Evolutionary conservation across 2,113 vertebrate species (phyloP).

Genomic region (Gambusia affinis): DNA sequence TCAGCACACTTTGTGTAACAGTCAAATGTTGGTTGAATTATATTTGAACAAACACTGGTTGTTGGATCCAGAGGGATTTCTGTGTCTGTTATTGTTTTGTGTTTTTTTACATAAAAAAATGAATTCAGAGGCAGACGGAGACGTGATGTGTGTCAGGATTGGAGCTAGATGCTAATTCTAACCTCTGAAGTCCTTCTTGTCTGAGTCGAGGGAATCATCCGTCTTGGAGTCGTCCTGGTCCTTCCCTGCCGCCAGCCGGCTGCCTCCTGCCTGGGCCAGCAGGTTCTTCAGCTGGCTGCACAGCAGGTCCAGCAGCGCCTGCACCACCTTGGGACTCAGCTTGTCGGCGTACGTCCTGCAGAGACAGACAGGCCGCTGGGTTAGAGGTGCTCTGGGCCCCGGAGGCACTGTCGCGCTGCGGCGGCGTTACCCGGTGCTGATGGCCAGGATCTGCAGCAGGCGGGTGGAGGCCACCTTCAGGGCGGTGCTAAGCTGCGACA

Average conservation of each 20-base stretch:
- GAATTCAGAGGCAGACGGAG: too few species aligned
- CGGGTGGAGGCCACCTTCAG: constrained; percentile 96
- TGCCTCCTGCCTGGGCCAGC: constrained; percentile 90
- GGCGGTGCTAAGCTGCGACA: constrained; percentile 96
- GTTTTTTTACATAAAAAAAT: too few species aligned
- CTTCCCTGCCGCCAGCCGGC: constrained; percentile 82
- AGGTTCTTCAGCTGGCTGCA: constrained; percentile 98
- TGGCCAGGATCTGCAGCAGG: constrained; percentile 94
- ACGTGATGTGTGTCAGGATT: not conserved
- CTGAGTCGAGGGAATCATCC: constrained; percentile 82
- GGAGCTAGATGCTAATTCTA: not conserved
- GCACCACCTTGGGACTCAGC: constrained; percentile 94
- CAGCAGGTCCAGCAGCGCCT: constrained; percentile 92
- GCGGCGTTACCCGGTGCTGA: constrained; percentile 92
- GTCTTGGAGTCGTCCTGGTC: constrained; percentile 82
- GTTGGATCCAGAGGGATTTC: too few species aligned
- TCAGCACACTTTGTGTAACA: too few species aligned
- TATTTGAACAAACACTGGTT: too few species aligned
- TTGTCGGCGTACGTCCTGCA: constrained; percentile 94
- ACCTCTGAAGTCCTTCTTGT: constrained; percentile 93
- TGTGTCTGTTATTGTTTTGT: too few species aligned
- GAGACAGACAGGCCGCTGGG: not conserved
- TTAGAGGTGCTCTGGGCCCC: too few species aligned
- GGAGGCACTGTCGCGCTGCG: constrained; percentile 5
- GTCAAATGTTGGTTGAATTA: too few species aligned